A percentile compares a stretch with the other conserved stretches of the same genome.
Conservation (phyloP, 2,113 vertebrate genomes). For the Leucopsar rothschildi region DNA sequence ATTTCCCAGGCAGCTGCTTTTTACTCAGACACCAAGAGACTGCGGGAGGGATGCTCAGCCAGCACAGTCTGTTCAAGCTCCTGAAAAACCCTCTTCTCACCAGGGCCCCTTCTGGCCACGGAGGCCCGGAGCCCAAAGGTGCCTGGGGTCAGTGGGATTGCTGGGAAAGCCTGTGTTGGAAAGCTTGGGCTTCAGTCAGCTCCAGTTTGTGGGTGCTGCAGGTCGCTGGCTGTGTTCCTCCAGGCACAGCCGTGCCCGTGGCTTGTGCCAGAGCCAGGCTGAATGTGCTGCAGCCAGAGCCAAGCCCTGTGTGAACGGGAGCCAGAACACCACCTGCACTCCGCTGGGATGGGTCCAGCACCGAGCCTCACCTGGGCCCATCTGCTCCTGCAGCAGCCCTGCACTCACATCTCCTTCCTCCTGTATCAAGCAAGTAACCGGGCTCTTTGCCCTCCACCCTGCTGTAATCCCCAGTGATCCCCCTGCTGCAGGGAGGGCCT, state of each 20-base stretch:
- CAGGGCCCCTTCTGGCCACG: neutral
- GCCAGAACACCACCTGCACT: neutral
- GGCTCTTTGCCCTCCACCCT: neutral
- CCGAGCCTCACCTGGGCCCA: neutral
- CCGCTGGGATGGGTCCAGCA: neutral
- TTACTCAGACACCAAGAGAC: neutral
- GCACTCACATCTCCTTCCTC: neutral
- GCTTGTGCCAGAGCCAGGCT: neutral
- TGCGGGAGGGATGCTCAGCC: neutral
- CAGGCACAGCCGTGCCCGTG: neutral
- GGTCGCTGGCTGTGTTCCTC: neutral
- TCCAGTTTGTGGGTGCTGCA: neutral
- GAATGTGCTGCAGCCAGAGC: neutral
- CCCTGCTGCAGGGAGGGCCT: neutral
- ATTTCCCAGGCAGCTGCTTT: neutral
- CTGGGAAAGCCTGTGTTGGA: neutral
- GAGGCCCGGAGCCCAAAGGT: neutral
- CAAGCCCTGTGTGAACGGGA: neutral
- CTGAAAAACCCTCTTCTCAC: neutral
- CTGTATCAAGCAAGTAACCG: neutral
- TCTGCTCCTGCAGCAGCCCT: neutral
- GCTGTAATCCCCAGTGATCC: neutral
- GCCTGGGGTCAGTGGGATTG: neutral
- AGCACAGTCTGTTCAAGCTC: neutral
- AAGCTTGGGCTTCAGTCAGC: neutral